phyloP scores from a whole-genome alignment of 2,888 invertebrate species.

The Rhimphoctona megacephalus region DNA sequence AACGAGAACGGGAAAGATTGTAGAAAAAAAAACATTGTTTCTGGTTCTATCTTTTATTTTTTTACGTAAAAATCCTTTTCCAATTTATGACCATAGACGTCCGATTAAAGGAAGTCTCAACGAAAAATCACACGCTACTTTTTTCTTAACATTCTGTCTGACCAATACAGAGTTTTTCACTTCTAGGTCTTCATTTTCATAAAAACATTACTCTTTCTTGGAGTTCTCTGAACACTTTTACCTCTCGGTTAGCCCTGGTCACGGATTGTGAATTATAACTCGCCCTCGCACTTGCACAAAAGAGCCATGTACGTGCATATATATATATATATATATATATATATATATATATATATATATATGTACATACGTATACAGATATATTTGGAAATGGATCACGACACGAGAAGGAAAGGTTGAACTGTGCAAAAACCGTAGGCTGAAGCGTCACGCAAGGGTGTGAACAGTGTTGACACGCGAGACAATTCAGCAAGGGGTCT shows the following conservation, averaged over 20 bases:
- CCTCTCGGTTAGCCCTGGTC: conserved; percentile 59
- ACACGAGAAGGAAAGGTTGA: conserved; percentile 65
- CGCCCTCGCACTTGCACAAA: neutral
- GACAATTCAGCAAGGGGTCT: conserved; percentile 65
- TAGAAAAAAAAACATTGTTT: conserved; percentile 18
- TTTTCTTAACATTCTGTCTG: neutral
- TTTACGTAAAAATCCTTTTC: conserved; percentile 36
- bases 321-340: too few species aligned
- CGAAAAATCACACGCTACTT: neutral
- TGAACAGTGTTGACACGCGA: conserved; percentile 72
- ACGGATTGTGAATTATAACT: conserved; percentile 64
- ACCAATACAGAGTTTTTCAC: conserved; percentile 13
- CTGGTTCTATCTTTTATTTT: conserved; percentile 1
- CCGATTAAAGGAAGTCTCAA: neutral
- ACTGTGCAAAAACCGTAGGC: conserved; percentile 63
- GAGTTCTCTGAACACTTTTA: too few species aligned
- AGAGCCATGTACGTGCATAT: too few species aligned
- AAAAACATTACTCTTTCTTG: conserved; percentile 27
- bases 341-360: too few species aligned
- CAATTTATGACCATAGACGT: neutral
- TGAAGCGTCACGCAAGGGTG: conserved; percentile 79
- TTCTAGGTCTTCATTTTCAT: neutral
- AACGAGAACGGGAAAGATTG: conserved; percentile 42
- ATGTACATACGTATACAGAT: neutral
- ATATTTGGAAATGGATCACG: conserved; percentile 31